Evolutionary conservation across 1,140 invertebrate genomes (phyloP), one percentile per base, ranked within the genome.

Genomic region (Maconellicoccus hirsutus): DNA sequence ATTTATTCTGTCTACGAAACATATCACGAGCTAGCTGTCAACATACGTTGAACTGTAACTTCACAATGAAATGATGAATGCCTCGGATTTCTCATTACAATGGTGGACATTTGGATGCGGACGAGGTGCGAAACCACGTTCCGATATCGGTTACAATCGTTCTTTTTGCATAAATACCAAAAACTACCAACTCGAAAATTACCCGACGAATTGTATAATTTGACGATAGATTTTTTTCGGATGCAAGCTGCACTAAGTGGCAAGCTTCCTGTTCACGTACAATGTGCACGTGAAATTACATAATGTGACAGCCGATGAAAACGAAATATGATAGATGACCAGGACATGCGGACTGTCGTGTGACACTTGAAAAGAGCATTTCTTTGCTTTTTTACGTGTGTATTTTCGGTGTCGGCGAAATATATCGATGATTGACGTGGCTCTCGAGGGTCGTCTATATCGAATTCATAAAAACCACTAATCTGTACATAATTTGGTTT

Each of bases 401-500:
- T 59, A 7, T 19, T n/a, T 59, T n/a, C 16, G 4, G 4, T 6
- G 3, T 59, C 52, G 52, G n/a, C 52, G 52, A 7, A 16, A 59
- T 22, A 52, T 16, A 52, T 52, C 3, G 42, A 16, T 52, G 42
- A 52, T 52, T 52, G 42, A 52, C 42, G 42, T 52, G n/a, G 42
- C 42, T 52, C n/a, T n/a, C 42, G 42, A 52, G 42, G 42, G 42
- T 52, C 42, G 42, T 52, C 10, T 52, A 52, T 19, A 66, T 66
- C 25, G 61, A 66, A 66, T 66, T 66, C 61, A 66, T 66, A 12
- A 25, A 66, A 66, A 66, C 61, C 61, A 66, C 61, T 66, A 66
- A 66, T 66, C 61, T 66, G 61, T 66, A 66, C 61, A 66, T 66
- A 66, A 66, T 66, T 66, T 3, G 61, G 61, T 66, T 66, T 66